Evolutionary conservation across 1,140 invertebrate genomes (phyloP).

Genomic region (Drosophila asahinai): DNA sequence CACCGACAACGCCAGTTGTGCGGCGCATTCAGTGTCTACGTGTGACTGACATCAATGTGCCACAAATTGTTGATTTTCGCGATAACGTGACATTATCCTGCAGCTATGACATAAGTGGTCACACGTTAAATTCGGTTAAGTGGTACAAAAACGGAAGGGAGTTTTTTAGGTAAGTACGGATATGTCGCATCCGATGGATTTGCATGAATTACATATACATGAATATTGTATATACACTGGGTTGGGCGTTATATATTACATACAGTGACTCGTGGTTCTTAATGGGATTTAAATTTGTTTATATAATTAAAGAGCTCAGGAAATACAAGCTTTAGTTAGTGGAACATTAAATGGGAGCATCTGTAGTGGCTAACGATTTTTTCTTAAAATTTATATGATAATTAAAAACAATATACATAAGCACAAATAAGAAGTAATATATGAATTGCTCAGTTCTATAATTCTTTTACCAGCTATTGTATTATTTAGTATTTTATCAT

Average conservation of each 20-base stretch:
- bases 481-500: too few species aligned
- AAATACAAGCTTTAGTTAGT: too few species aligned
- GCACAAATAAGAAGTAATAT: too few species aligned
- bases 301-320: too few species aligned
- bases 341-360: too few species aligned
- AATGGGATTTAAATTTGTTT: too few species aligned
- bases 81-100: constrained; percentile 86
- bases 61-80: constrained; percentile 86
- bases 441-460: too few species aligned
- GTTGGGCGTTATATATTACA: not conserved
- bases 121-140: constrained; percentile 91
- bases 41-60: constrained; percentile 85
- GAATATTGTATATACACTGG: not conserved
- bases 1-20: constrained; percentile 53
- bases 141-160: constrained; percentile 92
- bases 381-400: too few species aligned
- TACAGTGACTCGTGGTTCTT: not conserved
- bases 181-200: not conserved
- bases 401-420: too few species aligned
- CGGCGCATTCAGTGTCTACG: constrained; percentile 78
- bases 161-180: constrained; percentile 88
- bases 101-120: constrained; percentile 87
- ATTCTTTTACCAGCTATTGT: too few species aligned
- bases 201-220: constrained; percentile 7
- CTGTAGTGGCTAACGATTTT: too few species aligned